Base-by-base conservation (phyloP, 2,888 invertebrate species). In the Ichneumon xanthorius region DNA sequence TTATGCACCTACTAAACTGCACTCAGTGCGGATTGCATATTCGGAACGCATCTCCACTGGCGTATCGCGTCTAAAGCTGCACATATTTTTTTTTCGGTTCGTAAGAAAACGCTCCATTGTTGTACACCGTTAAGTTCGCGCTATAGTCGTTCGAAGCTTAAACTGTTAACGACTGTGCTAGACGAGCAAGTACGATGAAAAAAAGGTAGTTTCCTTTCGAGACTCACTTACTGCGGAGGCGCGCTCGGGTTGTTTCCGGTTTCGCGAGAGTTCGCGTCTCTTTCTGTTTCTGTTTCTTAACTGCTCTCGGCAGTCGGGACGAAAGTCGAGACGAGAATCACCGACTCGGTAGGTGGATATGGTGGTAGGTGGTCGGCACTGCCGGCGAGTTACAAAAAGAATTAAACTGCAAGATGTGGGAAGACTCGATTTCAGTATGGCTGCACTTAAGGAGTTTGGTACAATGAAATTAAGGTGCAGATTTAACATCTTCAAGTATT, bases 191-290 rank as follows among this genome's bases (percentile, higher is more conserved):
- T 55, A 26, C 7, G 30, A 19, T 9, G 72, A 33, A 48, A 75
- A 68, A 33, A 58, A 16, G 48, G 16, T 58, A n/a, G 45, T 55
- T 71, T 50, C 50, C 30, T 33, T 61, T 78, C 72, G 58, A 78
- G 81, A 65, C 67, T 22, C 37, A 22, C 48, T 45, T 58, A 22
- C n/a, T 7, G 58, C 61, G 53, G 45, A 75, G 53, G 30, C 61
- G 45, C 65, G 73, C 75, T 77, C 67, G 63, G n/a, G 55, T 72
- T 78, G 80, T 80, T 80, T 80, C 80, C 80, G 84, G 80, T 84
- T 84, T 80, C 80, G 48, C 58, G 45, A 55, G 48, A 67, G 63
- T 40, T 55, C 80, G 76, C 77, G 58, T 53, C 53, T 76, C 63
- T 84, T 77, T 80, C 72, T 40, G 70, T 79, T 67, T 61, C 30